These are phyloP conservation scores for Esox lucius DNA, from an alignment of 2,797 vertebrate genomes.

Conservation along the genomic window DNA sequence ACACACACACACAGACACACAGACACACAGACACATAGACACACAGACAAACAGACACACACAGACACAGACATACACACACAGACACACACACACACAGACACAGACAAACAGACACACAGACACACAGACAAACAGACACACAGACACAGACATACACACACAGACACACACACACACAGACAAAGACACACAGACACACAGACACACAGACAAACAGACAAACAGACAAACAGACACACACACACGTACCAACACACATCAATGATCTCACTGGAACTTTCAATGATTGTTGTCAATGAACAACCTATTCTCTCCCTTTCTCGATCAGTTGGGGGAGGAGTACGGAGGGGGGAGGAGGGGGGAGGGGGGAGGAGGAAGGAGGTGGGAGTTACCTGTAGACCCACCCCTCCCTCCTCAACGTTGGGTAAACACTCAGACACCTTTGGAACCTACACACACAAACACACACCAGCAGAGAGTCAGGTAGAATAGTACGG, in stretches of 20 bases:
- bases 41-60: too few relatives aligned
- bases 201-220: too few relatives aligned
- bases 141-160: too few relatives aligned
- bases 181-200: too few relatives aligned
- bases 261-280: slow-evolving; percentile 4
- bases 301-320: slow-evolving; percentile 41
- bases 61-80: too few relatives aligned
- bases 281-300: slow-evolving; percentile 42
- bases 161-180: too few relatives aligned
- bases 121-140: too few relatives aligned
- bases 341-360: background rate
- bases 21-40: background rate
- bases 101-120: too few relatives aligned
- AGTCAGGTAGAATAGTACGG: slow-evolving; percentile 31
- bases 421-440: slow-evolving; percentile 75
- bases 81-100: too few relatives aligned
- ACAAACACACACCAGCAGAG: slow-evolving; percentile 42
- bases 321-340: slow-evolving; percentile 59
- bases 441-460: slow-evolving; percentile 68
- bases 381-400: slow-evolving; percentile 28
- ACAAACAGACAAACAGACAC: too few relatives aligned
- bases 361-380: slow-evolving; percentile 47
- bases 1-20: background rate
- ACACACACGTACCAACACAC: background rate
- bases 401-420: slow-evolving; percentile 69